Base-by-base conservation (phyloP, 2,888 invertebrate species). In the Torymus tubicola region DNA sequence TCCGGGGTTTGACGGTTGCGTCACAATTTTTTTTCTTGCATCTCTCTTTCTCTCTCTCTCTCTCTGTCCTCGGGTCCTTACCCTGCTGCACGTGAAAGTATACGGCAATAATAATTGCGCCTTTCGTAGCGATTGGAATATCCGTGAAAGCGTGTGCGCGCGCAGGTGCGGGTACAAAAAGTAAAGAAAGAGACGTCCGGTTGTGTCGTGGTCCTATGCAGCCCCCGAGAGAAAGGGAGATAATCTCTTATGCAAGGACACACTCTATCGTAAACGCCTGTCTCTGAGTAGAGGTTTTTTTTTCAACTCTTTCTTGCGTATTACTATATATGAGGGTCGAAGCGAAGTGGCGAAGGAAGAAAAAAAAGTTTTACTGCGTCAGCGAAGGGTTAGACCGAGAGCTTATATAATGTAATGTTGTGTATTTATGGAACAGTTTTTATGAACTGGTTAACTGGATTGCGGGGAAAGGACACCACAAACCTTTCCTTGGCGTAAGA, bases 91-190 rank as follows among this genome's bases (percentile, higher is more conserved):
- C 55, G 78, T 68, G 73, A 79, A 79, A 79, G 73, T 67, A 5
- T 67, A 5, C 31, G 60, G n/a, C 50, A 50, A 63, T 57, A 69
- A 74, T 74, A 67, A 53, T 31, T 4, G 31, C 31, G 31, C 31
- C 31, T 31, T 31, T 31, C 31, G 31, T 31, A 31, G 31, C 61
- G 63, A 55, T 5, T 50, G 31, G 18, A 42, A 18, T 52, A 21
- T 0, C 57, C 73, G 73, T 50, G 80, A 75, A 80, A 73, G 79
- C 75, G 82, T 82, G 83, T 77, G 79, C 82, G 57, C 69, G 78
- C 75, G 82, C 84, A 84, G 81, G 79, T 83, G 60, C 69, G 21
- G 52, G 21, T 14, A 24, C 42, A 55, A 67, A 21, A 14, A 18
- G 55, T 16, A 14, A 68, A 73, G 68, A 61, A 42, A 60, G 13